Evolutionary conservation across 2,888 invertebrate genomes (phyloP), one percentile per base, ranked within the genome.

Genomic region (Drosophila niveifrons): DNA sequence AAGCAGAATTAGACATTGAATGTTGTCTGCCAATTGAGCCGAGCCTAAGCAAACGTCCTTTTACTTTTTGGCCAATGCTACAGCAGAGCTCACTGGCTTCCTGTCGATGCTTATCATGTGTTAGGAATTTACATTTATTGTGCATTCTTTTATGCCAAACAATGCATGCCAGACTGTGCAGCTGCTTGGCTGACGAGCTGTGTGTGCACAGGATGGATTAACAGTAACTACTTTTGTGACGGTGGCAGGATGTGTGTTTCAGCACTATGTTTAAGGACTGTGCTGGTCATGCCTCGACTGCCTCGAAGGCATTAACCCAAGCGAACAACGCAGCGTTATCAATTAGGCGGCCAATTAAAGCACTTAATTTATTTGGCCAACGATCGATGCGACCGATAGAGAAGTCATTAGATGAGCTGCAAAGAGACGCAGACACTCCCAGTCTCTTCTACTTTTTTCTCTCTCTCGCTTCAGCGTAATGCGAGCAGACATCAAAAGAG

Each of bases 11-110:
- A 66, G 48, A 48, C 29, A 59, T 55, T 13, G 44, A 59, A 46
- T 56, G 44, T 59, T 50, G 51, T 36, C 34, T 13, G 69, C 57
- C 52, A 47, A 61, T 65, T 61, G 50, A 29, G 66, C 79, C 89
- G 50, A 29, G 66, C 81, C 89, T 88, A 87, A 88, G 82, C 68
- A 88, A 85, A 86, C 87, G 88, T 86, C 89, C 85, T 85, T 88
- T 34, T 10, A 10, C 48, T 41, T 29, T 77, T 57, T 57, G 66
- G 53, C 64, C 61, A 59, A 66, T 62, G 23, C 31, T 10, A 9
- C 31, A 31, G 23, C 4, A 17, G 11, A 34, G n/a, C 17, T 17
- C 46, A 10, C 23, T 58, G 72, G 82, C 80, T 87, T 83, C 87
- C 83, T 86, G 87, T 76, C 55, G 87, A 88, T 85, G 72, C 69